phyloP scores from a whole-genome alignment of 1,140 invertebrate genomes.

The Nasonia giraulti region DNA sequence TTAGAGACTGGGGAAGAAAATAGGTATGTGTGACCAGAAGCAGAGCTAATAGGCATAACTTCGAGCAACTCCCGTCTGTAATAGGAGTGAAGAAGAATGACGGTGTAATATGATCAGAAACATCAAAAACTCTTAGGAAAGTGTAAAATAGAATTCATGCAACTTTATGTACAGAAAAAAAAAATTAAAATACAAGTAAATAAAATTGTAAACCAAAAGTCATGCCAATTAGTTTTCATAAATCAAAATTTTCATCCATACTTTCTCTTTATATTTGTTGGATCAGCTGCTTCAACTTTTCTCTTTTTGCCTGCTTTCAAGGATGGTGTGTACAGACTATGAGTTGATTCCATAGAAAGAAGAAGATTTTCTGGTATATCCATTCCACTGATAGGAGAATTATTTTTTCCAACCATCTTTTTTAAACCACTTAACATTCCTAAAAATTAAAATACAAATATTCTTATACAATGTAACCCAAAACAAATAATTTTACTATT shows the following conservation, averaged over 20 bases:
- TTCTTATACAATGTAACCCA: conserved; percentile 16
- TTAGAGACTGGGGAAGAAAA: conserved; percentile 59
- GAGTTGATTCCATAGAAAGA: conserved; percentile 46
- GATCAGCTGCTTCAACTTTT: conserved; percentile 71
- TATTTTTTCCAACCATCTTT: conserved; percentile 81
- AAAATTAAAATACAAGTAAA: background rate
- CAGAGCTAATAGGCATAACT: conserved; percentile 56
- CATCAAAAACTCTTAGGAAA: conserved; percentile 7
- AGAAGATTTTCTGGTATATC: conserved; percentile 63
- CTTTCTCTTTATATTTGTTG: conserved; percentile 76
- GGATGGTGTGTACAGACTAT: conserved; percentile 68
- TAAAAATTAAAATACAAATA: conserved; percentile 65
- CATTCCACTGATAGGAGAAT: conserved; percentile 69
- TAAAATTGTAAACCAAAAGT: conserved; percentile 33
- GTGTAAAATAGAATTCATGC: background rate
- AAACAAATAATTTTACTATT: conserved; percentile 9
- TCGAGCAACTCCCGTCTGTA: conserved; percentile 62
- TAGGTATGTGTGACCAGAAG: conserved; percentile 50
- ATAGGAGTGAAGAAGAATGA: conserved; percentile 38
- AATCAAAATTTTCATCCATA: conserved; percentile 61
- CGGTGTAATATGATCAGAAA: background rate
- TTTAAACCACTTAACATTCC: conserved; percentile 85
- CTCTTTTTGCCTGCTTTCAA: conserved; percentile 79
- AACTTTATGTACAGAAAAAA: background rate
- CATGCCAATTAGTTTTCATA: conserved; percentile 37